Evolutionary conservation across 1,140 invertebrate species (phyloP), one percentile per base, ranked within the genome.

Genomic region (Drosophila nikananu): DNA sequence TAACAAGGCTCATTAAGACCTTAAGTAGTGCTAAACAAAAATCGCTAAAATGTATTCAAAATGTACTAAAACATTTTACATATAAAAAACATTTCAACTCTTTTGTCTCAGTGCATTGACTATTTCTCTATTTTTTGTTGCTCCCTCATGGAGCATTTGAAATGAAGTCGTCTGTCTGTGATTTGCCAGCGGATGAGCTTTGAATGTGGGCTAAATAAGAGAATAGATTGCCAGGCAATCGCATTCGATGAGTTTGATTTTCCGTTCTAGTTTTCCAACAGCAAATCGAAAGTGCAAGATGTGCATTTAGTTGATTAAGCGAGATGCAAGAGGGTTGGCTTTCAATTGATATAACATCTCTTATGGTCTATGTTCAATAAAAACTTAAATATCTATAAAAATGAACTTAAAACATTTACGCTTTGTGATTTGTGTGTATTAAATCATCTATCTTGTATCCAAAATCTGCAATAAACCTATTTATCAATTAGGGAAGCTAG

Each of bases 111-210:
- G 37, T 73, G 37, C 30, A 41, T 17, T 5, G 15, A 19, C 9
- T 0, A n/a, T 17, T n/a, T n/a, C 48, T 13, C 15, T 32, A 1
- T 23, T 60, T 37, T 41, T 37, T 23, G 2, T 37, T 23, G 2
- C 10, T 10, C 27, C 21, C 15, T 21, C 21, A 5, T 30, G n/a
- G 21, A 49, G 27, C 44, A 52, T 73, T 73, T 27, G 70, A 51
- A 73, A 73, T 73, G 67, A 73, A 61, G 70, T 70, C 27, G 51
- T 73, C 54, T 73, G 52, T 23, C 67, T 73, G 67, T 72, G 70
- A 73, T 73, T 73, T 73, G 70, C 55, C 67, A 60, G 32, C 13
- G 46, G 71, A 58, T 72, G 54, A 73, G 67, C 70, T 72, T 35
- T 30, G 67, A 73, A 73, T 72, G 68, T 61, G 67, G 70, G 70